Evolutionary conservation across 2,797 vertebrate genomes (phyloP).

Genomic region (Varecia variegata): DNA sequence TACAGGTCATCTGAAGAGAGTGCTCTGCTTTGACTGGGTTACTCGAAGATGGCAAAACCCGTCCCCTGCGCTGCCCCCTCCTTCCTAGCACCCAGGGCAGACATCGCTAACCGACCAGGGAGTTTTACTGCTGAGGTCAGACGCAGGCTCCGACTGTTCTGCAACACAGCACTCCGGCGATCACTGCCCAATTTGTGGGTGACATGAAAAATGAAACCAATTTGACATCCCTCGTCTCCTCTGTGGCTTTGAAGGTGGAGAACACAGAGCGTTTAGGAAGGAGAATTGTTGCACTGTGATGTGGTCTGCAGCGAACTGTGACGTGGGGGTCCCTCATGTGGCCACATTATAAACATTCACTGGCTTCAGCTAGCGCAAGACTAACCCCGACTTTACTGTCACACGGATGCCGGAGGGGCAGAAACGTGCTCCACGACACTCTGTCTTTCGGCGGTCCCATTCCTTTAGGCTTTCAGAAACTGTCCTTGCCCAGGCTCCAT

Average conservation of each 20-base stretch:
- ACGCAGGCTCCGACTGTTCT: background rate
- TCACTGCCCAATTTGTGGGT: background rate
- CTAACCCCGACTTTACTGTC: background rate
- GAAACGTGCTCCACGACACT: background rate
- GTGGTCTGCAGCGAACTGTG: background rate
- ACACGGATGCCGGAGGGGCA: too few relatives aligned
- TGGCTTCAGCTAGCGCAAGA: background rate
- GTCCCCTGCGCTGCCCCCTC: background rate
- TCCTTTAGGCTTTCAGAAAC: background rate
- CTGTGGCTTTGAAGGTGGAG: background rate
- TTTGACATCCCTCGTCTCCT: background rate
- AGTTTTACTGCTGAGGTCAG: background rate
- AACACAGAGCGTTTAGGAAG: background rate
- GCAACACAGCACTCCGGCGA: background rate
- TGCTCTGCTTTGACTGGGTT: background rate
- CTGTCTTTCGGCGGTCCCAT: background rate
- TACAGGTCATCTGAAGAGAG: background rate
- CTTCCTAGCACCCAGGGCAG: background rate
- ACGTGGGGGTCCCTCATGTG: background rate
- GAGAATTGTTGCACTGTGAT: background rate
- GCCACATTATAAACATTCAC: background rate
- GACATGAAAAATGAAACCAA: background rate
- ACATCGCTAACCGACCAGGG: background rate
- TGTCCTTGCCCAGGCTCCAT: background rate
- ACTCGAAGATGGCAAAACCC: background rate